Percentiles rank a stretch among this genome's conserved stretches.
phyloP scores from a whole-genome alignment of 2,797 vertebrate species.

The Vespertilio murinus region DNA sequence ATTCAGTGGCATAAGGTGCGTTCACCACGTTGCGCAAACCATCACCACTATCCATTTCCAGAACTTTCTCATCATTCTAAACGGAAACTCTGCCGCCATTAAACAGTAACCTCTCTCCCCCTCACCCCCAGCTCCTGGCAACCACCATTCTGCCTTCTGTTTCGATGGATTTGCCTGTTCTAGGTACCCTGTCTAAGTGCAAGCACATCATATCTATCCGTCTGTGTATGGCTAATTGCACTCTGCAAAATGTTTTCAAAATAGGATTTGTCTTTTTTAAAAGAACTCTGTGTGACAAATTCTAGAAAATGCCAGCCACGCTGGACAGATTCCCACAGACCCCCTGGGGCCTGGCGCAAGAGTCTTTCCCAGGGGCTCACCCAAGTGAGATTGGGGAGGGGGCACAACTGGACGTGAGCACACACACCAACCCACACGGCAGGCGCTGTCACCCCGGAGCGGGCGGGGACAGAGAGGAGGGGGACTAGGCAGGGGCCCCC shows the following conservation, averaged over 20 bases:
- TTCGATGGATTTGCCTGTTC: not conserved
- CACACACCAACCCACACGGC: not conserved
- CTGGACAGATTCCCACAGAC: not conserved
- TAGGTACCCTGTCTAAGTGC: not conserved
- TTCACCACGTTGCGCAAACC: not conserved
- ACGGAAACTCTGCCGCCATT: not conserved
- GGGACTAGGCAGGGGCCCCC: not conserved
- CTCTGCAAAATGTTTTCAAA: not conserved
- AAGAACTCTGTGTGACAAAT: not conserved
- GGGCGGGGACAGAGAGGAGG: not conserved
- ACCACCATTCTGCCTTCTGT: not conserved
- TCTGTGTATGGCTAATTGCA: not conserved
- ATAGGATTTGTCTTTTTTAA: not conserved
- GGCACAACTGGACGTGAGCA: fast-evolving
- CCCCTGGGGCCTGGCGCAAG: not conserved
- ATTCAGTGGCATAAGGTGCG: not conserved
- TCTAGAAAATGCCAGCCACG: not conserved
- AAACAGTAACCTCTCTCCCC: not conserved
- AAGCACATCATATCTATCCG: not conserved
- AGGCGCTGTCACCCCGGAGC: fast-evolving
- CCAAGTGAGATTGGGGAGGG: not conserved
- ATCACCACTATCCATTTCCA: not conserved
- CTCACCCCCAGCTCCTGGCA: not conserved
- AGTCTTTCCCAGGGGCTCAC: not conserved
- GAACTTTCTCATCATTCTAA: not conserved